Conservation (phyloP, 2,113 vertebrate species). For the Noctilio leporinus region DNA sequence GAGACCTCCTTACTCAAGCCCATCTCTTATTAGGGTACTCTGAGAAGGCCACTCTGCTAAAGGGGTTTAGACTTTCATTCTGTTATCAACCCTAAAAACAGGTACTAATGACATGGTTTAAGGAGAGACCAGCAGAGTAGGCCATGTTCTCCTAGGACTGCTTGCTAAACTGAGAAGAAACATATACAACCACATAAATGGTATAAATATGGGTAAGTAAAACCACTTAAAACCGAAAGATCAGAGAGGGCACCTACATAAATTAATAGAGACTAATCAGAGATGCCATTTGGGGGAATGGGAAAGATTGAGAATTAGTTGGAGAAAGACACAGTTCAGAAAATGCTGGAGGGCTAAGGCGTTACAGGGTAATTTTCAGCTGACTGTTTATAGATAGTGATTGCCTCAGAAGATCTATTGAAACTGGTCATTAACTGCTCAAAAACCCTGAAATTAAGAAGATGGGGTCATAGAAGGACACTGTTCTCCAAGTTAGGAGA, state of each 20-base stretch:
- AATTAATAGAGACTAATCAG: not conserved
- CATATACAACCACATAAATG: not conserved
- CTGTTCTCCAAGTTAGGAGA: not conserved
- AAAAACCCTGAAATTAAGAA: not conserved
- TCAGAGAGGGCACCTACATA: not conserved
- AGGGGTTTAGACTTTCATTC: not conserved
- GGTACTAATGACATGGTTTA: not conserved
- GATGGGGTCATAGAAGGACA: not conserved
- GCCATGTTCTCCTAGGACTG: not conserved
- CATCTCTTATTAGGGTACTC: not conserved
- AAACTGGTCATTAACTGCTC: not conserved
- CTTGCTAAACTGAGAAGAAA: not conserved
- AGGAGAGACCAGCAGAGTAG: not conserved
- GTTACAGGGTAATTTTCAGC: not conserved
- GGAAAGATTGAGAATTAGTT: not conserved
- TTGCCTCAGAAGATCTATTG: not conserved
- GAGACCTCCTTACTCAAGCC: not conserved
- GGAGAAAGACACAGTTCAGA: not conserved
- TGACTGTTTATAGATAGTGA: not conserved
- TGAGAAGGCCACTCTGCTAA: not conserved
- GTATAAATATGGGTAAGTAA: not conserved
- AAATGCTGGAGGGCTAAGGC: not conserved
- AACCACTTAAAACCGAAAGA: not conserved
- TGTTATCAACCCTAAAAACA: not conserved
- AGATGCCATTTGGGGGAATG: not conserved